Evolutionary conservation across 2,888 invertebrate species (phyloP), one percentile per base, ranked within the genome.

Genomic region (Autographa pulchrina): DNA sequence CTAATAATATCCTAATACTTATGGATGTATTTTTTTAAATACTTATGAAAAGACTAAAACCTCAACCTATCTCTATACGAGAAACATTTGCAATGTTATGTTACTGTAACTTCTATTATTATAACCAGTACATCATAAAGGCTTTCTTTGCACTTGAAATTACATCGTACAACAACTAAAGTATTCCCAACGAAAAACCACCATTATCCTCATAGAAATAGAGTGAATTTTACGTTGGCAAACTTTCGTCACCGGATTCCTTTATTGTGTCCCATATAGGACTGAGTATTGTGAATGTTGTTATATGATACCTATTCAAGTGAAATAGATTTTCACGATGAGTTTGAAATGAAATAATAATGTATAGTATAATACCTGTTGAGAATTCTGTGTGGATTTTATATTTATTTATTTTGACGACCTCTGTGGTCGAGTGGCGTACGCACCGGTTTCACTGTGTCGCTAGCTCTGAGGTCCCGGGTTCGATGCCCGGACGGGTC

Each of bases 261-360:
- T 66, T 13, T 31, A 65, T 70, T 67, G 66, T 80, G 25, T 54
- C 13, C 43, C 60, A 60, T 73, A 35, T 56, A 67, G 13, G 61
- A 65, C 35, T 35, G n/a, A 60, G 31, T 63, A 64, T 75, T 68
- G 80, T 76, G 58, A 54, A 54, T 62, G 60, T 67, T 67, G 68
- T 76, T 59, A 62, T 65, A 35, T 41, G 54, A 68, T 76, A 68
- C 52, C 54, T 56, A 56, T 56, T 62, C 54, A 59, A 32, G 25
- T 52, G 52, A 35, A 41, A 73, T 74, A 74, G 54, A 48, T 64
- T 66, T 62, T 41, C 68, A 48, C 66, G 31, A 20, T 11, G 68
- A 74, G 54, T 68, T 79, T 16, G 11, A 62, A 54, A 62, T 74
- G 41, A 31, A 74, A 58, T 7, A 25, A 3, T 56, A 56, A 48